Conservation (phyloP, 2,888 invertebrate genomes). For the Scaptomyza tumidula region DNA sequence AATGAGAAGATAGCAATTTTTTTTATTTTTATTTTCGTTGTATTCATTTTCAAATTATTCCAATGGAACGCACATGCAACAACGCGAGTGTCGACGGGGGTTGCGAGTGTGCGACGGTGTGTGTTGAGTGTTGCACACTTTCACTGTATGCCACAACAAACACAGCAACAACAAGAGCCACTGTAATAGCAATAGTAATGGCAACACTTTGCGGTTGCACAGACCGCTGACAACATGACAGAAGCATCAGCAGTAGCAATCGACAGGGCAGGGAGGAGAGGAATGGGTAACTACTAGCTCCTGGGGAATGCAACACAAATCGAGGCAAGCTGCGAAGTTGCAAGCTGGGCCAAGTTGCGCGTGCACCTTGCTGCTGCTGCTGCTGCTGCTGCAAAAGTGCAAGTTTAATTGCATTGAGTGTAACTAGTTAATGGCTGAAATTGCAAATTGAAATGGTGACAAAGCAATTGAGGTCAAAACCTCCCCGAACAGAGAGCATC, state of each 20-base stretch:
- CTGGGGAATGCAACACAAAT: conserved; percentile 26
- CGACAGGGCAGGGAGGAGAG: not conserved
- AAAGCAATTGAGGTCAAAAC: conserved; percentile 80
- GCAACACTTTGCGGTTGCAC: conserved; percentile 57
- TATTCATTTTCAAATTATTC: conserved; percentile 77
- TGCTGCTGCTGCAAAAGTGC: conserved; percentile 55
- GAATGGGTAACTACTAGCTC: conserved; percentile 12
- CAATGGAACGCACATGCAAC: conserved; percentile 73
- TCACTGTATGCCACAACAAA: conserved; percentile 44
- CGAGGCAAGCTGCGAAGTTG: conserved; percentile 39
- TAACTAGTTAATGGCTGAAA: conserved; percentile 79
- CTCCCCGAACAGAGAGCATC: conserved; percentile 54
- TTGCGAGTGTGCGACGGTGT: conserved; percentile 13
- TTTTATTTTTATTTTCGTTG: conserved; percentile 13
- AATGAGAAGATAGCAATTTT: conserved; percentile 72
- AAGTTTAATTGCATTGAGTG: conserved; percentile 78
- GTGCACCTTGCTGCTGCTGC: conserved; percentile 45
- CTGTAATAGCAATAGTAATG: not conserved
- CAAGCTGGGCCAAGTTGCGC: conserved; percentile 35
- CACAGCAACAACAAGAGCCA: conserved; percentile 20
- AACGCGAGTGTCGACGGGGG: conserved; percentile 22
- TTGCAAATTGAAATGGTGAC: conserved; percentile 81
- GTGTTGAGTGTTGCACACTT: conserved; percentile 51
- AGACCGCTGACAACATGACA: conserved; percentile 49
- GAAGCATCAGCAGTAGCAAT: conserved; percentile 11